Evolutionary conservation across 2,113 vertebrate genomes (phyloP), one percentile per base, ranked within the genome.

Genomic region (Gyps fulvus): DNA sequence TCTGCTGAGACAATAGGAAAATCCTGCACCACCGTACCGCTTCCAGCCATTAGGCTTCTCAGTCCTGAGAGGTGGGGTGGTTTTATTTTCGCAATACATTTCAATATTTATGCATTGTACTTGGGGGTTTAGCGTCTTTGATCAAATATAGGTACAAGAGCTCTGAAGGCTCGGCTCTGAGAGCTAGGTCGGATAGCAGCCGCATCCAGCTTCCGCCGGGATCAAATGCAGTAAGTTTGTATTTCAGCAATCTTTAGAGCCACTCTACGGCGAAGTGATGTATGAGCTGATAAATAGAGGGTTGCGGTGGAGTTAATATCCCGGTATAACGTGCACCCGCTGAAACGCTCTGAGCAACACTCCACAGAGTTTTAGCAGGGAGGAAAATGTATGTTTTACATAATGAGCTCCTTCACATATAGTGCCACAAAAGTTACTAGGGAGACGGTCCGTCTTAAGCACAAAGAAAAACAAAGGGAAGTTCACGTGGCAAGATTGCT

Each of bases 1-100:
- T 97, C 97, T 96, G 93, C 93, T 95, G 93, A 98, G 95, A 97
- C 96, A 96, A 98, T 96, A 97, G 96, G 95, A 97, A 98, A 97
- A 96, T 96, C 89, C 42, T 77, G 63, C 32, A 66, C 78, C 58
- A 81, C 93, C n/a, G 0, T 31, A 83, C 84, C 8, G 13, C 94
- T 94, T 97, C 95, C 81, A 86, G 94, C 81, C 95, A 78, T 83
- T 10, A 74, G n/a, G 52, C 76, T 93, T 92, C 87, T 94, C 54
- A 34, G 78, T 49, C 86, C 85, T 59, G 88, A 85, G 13, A 92
- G 85, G 66, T 54, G 84, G 57, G 62, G 27, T 54, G 45, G 34
- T 61, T 91, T 82, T 76, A 67, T 74, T 86, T 93, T 70, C 10
- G 0, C 15, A 10, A 40, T 26, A 21, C 10, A 0, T 93, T 91